Conservation (phyloP, 2,113 vertebrate genomes). For the Syrmaticus mikado region DNA sequence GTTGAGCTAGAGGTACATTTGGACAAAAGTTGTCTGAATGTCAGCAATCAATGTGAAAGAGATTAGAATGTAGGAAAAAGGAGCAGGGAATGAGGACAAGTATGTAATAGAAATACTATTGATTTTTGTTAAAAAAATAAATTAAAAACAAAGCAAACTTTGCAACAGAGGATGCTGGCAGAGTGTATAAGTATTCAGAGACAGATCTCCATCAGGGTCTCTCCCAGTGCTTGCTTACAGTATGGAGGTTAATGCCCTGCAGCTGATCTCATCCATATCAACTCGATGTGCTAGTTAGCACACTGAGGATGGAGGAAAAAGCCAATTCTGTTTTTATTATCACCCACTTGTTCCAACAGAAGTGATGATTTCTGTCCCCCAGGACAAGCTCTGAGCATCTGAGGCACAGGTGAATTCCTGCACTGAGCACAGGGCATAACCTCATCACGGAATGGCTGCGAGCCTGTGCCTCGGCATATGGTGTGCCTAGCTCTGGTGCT, state of each 20-base stretch:
- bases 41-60: background rate
- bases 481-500: background rate
- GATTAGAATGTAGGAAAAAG: background rate
- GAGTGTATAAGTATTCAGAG: background rate
- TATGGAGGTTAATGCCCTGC: background rate
- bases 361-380: background rate
- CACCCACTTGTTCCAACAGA: background rate
- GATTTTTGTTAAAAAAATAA: background rate
- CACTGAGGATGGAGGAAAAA: background rate
- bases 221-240: background rate
- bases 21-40: background rate
- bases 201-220: background rate
- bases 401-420: background rate
- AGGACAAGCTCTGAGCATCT: background rate
- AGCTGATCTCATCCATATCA: background rate
- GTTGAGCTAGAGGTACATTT: background rate
- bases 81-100: rapidly evolving
- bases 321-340: background rate
- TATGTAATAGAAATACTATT: background rate
- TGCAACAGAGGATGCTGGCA: background rate
- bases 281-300: background rate
- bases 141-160: background rate
- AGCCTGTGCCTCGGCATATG: rapidly evolving
- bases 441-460: background rate
- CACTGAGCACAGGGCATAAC: background rate